Conservation (phyloP, 2,113 vertebrate genomes). For the Mola mola region DNA sequence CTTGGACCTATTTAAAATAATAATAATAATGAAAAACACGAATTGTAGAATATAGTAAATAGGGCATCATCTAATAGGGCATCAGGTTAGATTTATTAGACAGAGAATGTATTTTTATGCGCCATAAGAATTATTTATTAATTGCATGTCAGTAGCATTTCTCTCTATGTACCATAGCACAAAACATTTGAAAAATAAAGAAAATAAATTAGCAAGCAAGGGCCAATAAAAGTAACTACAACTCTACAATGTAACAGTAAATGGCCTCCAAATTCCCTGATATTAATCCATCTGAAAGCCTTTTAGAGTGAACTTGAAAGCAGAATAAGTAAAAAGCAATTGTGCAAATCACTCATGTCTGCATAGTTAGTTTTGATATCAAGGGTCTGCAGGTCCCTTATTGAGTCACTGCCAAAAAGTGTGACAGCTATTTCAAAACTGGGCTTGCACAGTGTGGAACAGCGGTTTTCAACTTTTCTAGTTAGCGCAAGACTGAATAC, state of each 20-base stretch:
- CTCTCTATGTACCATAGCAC: not conserved
- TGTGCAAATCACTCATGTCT: not conserved
- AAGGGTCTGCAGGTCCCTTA: not conserved
- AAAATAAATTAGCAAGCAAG: not conserved
- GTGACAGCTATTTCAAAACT: constrained; percentile 9
- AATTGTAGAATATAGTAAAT: no score
- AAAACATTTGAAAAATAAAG: not conserved
- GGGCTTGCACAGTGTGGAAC: not conserved
- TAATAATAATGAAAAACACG: no score
- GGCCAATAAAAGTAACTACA: constrained; percentile 3
- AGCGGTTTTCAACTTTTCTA: not conserved
- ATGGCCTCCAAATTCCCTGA: not conserved
- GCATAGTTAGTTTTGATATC: not conserved
- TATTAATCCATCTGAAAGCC: constrained; percentile 1
- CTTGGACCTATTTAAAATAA: no score
- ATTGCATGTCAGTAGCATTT: not conserved
- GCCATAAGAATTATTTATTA: not conserved
- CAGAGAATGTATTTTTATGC: not conserved
- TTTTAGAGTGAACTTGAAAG: constrained; percentile 14
- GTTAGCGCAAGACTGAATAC: not conserved
- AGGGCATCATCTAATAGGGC: no score
- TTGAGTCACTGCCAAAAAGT: not conserved
- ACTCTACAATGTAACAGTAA: not conserved
- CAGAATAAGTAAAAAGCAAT: constrained; percentile 6
- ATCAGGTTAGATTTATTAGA: no score